Percentiles rank a stretch among this genome's conserved stretches.
Evolutionary conservation across 2,797 vertebrate species (phyloP).

Genomic region (Sciurus carolinensis): DNA sequence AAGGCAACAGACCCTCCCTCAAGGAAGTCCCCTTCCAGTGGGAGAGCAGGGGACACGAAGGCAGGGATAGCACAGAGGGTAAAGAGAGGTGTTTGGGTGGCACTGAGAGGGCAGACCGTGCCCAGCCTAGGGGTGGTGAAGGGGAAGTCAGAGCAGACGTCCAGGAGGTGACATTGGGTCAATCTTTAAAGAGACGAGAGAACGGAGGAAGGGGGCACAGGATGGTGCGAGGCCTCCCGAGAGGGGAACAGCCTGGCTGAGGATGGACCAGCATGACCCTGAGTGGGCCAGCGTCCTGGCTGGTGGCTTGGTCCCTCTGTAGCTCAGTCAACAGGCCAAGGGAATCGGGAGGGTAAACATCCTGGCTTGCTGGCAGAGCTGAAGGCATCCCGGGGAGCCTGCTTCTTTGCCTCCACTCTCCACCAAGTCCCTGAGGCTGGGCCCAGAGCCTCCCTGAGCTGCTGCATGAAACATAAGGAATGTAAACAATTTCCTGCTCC

Average conservation of each 20-base stretch:
- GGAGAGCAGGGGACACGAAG: background rate
- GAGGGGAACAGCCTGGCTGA: background rate
- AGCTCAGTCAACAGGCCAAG: background rate
- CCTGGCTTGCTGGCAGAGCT: background rate
- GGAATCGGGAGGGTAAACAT: background rate
- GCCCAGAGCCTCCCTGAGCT: constrained; percentile 75
- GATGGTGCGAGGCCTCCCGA: background rate
- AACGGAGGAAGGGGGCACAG: background rate
- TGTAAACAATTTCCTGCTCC: constrained; percentile 91
- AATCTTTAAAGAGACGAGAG: background rate
- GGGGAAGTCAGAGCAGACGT: background rate
- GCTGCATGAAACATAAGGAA: constrained; percentile 89
- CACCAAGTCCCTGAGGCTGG: constrained; percentile 49
- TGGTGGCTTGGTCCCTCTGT: background rate
- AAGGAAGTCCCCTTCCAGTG: background rate
- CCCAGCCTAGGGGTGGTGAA: background rate
- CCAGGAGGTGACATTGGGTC: background rate
- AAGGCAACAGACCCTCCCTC: background rate
- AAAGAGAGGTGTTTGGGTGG: background rate
- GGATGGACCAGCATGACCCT: background rate
- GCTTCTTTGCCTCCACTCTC: constrained; percentile 44
- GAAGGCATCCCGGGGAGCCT: background rate
- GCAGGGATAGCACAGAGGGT: background rate
- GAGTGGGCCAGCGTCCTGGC: background rate
- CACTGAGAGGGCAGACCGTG: background rate